Conservation (phyloP, 1,140 invertebrate genomes). For the Caerostris darwini region DNA sequence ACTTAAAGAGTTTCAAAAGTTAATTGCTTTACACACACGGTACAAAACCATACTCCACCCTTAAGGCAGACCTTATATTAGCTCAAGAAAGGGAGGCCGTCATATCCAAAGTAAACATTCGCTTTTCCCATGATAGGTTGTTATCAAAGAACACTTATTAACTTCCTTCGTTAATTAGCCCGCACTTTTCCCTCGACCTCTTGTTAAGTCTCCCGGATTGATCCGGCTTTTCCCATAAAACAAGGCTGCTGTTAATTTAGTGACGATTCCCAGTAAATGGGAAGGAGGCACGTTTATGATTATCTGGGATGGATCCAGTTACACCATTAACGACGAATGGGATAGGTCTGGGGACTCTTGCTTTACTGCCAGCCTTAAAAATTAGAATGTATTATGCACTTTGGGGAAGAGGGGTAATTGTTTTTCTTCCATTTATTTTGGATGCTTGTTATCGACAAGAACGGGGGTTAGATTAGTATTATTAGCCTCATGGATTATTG, state of each 20-base stretch:
- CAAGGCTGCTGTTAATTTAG: conserved; percentile 36
- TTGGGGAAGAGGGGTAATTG: too few relatives aligned
- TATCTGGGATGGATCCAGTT: conserved; percentile 41
- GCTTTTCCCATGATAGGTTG: background rate
- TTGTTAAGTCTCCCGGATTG: conserved; percentile 32
- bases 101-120: conserved; percentile 11
- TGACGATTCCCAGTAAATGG: conserved; percentile 37
- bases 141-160: conserved; percentile 46
- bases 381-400: background rate
- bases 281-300: conserved; percentile 32
- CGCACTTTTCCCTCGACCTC: background rate
- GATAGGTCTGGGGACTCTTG: conserved; percentile 2
- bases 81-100: background rate
- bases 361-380: conserved; percentile 1
- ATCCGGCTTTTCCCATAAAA: conserved; percentile 46
- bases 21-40: background rate
- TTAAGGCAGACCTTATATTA: background rate
- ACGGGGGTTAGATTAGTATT: too few relatives aligned
- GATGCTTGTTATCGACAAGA: too few relatives aligned
- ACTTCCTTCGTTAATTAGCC: conserved; percentile 46
- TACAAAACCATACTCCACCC: background rate
- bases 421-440: too few relatives aligned
- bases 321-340: conserved; percentile 17
- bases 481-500: too few relatives aligned
- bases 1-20: background rate